Conservation (phyloP, 2,113 vertebrate species). For the Ciconia maguari region DNA sequence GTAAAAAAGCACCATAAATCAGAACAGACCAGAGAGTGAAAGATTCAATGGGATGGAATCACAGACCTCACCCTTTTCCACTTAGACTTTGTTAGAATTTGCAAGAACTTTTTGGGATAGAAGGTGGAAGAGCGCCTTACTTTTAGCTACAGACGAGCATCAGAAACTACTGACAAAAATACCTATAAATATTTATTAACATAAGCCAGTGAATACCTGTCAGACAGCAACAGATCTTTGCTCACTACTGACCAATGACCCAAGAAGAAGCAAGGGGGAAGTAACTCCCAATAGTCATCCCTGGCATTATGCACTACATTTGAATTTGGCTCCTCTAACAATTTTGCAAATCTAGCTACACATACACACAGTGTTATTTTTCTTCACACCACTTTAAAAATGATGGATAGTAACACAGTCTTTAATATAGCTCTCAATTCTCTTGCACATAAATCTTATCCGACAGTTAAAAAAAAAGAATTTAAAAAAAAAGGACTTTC, state of each 20-base stretch:
- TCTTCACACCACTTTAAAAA: slow-evolving; percentile 31
- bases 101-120: neutral
- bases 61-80: neutral
- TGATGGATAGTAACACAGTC: slow-evolving; percentile 8
- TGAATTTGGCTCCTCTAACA: neutral
- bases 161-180: neutral
- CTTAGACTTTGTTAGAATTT: neutral
- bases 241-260: neutral
- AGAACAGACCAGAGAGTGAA: neutral
- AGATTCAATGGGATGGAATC: neutral
- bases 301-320: neutral
- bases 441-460: slow-evolving; percentile 31
- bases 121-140: neutral
- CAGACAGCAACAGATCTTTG: neutral
- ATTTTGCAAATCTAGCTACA: slow-evolving; percentile 9
- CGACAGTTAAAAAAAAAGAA: neutral
- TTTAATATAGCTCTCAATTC: slow-evolving; percentile 27
- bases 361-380: neutral
- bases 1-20: neutral
- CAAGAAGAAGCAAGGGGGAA: neutral
- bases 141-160: neutral
- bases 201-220: neutral
- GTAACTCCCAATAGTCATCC: neutral
- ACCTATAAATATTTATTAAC: neutral
- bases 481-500: neutral